phyloP scores from a whole-genome alignment of 2,888 invertebrate genomes.

The Lycocerus yunnanus region DNA sequence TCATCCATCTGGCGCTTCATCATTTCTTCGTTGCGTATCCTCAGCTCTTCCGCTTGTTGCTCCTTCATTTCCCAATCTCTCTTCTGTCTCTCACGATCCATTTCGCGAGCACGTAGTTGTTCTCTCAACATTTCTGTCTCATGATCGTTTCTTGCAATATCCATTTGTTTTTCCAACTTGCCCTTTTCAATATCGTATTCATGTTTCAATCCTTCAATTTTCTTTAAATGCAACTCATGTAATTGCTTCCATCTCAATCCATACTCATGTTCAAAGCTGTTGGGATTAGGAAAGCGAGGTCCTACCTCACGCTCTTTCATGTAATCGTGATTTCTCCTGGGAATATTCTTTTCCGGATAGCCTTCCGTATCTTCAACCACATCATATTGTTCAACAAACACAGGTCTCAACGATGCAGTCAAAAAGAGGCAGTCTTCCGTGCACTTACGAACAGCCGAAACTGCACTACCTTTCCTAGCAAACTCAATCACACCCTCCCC shows the following conservation, averaged over 20 bases:
- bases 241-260: conserved; percentile 97
- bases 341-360: conserved; percentile 68
- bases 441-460: conserved; percentile 86
- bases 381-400: conserved; percentile 90
- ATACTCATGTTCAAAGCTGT: conserved; percentile 94
- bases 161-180: conserved; percentile 95
- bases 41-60: conserved; percentile 73
- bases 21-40: conserved; percentile 63
- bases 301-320: conserved; percentile 78
- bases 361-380: conserved; percentile 93
- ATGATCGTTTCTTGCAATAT: conserved; percentile 94
- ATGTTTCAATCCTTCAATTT: conserved; percentile 85
- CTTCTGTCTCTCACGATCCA: conserved; percentile 80
- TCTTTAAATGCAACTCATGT: conserved; percentile 88
- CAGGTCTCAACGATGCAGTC: conserved; percentile 87
- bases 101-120: conserved; percentile 83
- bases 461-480: conserved; percentile 88
- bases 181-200: conserved; percentile 91
- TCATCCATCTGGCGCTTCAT: conserved; percentile 75
- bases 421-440: conserved; percentile 92
- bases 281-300: conserved; percentile 87
- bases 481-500: conserved; percentile 97
- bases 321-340: conserved; percentile 80
- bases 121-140: conserved; percentile 94
- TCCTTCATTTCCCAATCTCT: conserved; percentile 54